These are phyloP conservation scores for Drosophila subsilvestris DNA, from an alignment of 2,888 invertebrate genomes.

Conservation along the genomic window DNA sequence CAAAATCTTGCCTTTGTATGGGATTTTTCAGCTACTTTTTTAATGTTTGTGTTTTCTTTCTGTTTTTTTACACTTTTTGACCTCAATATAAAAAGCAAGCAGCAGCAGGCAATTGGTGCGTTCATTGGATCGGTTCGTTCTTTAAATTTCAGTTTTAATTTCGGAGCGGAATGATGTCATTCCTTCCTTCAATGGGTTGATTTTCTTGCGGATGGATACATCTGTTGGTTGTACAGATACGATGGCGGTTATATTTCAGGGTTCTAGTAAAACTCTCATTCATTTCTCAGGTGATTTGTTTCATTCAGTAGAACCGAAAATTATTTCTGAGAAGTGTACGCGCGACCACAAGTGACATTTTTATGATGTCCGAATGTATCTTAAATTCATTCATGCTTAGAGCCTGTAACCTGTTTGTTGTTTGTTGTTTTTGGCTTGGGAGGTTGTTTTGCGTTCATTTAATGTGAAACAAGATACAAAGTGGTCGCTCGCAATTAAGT, in stretches of 20 bases:
- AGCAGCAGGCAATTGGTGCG: constrained; percentile 41
- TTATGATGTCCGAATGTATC: constrained; percentile 46
- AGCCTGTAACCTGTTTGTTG: constrained; percentile 55
- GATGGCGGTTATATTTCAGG: constrained; percentile 20
- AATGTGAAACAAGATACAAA: constrained; percentile 45
- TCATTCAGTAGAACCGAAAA: constrained; percentile 38
- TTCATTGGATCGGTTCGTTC: constrained; percentile 40
- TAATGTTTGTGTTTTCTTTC: constrained; percentile 62
- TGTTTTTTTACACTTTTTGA: constrained; percentile 69
- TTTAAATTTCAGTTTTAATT: constrained; percentile 33
- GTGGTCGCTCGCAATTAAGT: constrained; percentile 57
- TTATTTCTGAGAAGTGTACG: constrained; percentile 57
- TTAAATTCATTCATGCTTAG: constrained; percentile 66
- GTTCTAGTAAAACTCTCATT: constrained; percentile 16
- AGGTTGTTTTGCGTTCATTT: constrained; percentile 41
- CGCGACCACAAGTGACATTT: constrained; percentile 55
- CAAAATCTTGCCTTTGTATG: constrained; percentile 57
- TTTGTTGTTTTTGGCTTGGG: constrained; percentile 13
- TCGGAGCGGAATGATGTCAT: constrained; percentile 58
- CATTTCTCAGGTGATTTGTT: constrained; percentile 20
- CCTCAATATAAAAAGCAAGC: constrained; percentile 55
- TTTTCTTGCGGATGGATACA: constrained; percentile 9
- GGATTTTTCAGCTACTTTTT: constrained; percentile 41
- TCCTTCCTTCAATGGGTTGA: constrained; percentile 18
- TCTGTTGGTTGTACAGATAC: constrained; percentile 24